Conservation (phyloP, 2,113 vertebrate species). For the Anarrhichthys ocellatus region DNA sequence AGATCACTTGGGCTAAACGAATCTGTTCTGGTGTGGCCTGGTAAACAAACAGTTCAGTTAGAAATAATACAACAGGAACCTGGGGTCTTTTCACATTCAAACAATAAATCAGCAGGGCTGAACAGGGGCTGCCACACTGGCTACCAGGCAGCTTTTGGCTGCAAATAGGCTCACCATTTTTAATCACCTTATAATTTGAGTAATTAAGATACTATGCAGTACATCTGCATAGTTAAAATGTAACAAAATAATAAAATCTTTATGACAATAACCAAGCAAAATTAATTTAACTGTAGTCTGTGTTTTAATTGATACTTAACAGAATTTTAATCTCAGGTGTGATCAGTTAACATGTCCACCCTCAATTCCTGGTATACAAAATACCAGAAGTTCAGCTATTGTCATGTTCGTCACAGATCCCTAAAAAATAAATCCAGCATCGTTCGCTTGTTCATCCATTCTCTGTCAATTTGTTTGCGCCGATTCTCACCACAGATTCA, state of each 20-base stretch:
- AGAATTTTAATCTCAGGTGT: not conserved
- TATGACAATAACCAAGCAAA: not conserved
- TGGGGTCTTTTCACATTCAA: not conserved
- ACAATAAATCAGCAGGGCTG: not conserved
- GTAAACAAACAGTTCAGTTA: slow-evolving; percentile 59
- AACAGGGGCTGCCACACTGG: not conserved
- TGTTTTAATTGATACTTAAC: not conserved
- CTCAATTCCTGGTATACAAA: not conserved
- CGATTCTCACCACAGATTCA: not conserved
- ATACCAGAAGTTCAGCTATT: not conserved
- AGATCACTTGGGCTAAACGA: slow-evolving; percentile 96
- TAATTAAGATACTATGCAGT: not conserved
- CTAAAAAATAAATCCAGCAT: too few relatives aligned
- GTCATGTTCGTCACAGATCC: not conserved
- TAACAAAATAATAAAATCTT: not conserved
- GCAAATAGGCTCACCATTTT: not conserved
- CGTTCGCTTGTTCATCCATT: too few relatives aligned
- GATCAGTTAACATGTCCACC: not conserved
- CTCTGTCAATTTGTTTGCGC: too few relatives aligned
- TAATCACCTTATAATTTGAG: not conserved
- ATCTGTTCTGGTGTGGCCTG: slow-evolving; percentile 99
- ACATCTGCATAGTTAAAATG: not conserved
- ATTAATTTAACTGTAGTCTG: not conserved
- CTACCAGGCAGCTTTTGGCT: not conserved
- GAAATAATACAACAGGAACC: not conserved